Percentiles rank a stretch among this genome's conserved stretches.
phyloP scores from a whole-genome alignment of 2,888 invertebrate genomes.

The Hemistola chrysoprasaria region DNA sequence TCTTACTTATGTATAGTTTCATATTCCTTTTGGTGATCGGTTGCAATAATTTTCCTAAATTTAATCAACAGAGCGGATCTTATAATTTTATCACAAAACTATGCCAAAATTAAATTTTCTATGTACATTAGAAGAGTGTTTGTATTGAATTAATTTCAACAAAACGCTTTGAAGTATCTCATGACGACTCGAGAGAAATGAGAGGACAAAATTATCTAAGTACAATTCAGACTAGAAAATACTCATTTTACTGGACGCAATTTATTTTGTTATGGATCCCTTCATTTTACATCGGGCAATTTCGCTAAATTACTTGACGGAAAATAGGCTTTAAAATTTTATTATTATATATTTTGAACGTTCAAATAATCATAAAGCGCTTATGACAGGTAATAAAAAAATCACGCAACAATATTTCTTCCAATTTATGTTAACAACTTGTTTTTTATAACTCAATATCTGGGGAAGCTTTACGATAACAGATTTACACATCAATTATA shows the following conservation, averaged over 20 bases:
- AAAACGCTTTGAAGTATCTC: constrained; percentile 4
- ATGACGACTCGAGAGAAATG: constrained; percentile 7
- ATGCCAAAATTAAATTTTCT: too few species aligned
- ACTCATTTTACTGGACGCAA: constrained; percentile 30
- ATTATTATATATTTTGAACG: constrained; percentile 66
- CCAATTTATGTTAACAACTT: constrained; percentile 76
- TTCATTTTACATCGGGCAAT: constrained; percentile 51
- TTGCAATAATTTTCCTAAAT: too few species aligned
- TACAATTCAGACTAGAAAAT: constrained; percentile 18
- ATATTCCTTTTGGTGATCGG: too few species aligned
- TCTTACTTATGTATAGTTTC: too few species aligned
- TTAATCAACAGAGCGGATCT: too few species aligned
- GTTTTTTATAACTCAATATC: constrained; percentile 74
- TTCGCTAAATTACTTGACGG: constrained; percentile 56
- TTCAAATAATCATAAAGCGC: constrained; percentile 75
- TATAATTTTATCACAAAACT: too few species aligned
- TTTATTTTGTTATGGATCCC: constrained; percentile 42
- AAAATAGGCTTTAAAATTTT: constrained; percentile 68
- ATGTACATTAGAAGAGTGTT: background rate
- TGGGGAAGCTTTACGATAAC: constrained; percentile 57
- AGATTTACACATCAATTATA: constrained; percentile 71
- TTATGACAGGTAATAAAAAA: constrained; percentile 72
- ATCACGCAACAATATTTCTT: constrained; percentile 67
- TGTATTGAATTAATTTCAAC: background rate
- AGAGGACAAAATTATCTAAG: constrained; percentile 16